Conservation (phyloP, 2,113 vertebrate genomes). For the Tylochromis polylepis region DNA sequence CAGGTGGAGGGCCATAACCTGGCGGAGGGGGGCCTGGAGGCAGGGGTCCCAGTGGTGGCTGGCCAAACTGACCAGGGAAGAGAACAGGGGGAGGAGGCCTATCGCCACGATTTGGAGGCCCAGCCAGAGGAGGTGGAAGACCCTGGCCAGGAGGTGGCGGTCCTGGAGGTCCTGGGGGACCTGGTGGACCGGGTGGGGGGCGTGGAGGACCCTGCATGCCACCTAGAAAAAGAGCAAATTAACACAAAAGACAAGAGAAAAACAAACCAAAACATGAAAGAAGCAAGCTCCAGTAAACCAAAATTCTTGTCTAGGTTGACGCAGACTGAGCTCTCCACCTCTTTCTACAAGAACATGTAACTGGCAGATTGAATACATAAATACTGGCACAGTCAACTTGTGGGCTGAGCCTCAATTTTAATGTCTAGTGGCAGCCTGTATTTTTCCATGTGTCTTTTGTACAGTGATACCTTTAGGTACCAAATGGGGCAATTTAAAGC, state of each 20-base stretch:
- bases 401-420: not conserved
- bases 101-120: conserved; percentile 93
- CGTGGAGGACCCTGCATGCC: conserved; percentile 92
- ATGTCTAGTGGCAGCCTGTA: not conserved
- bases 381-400: not conserved
- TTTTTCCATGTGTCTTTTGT: not conserved
- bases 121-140: conserved; percentile 87
- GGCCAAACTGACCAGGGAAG: conserved; percentile 96
- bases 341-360: not conserved
- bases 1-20: conserved; percentile 92
- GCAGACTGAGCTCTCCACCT: not conserved
- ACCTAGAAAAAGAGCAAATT: conserved; percentile 64
- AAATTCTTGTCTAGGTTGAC: not conserved
- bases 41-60: conserved; percentile 90
- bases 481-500: not conserved
- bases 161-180: conserved; percentile 90
- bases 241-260: not conserved
- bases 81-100: conserved; percentile 95
- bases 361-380: not conserved
- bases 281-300: not conserved
- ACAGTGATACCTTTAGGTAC: not conserved
- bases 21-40: conserved; percentile 95
- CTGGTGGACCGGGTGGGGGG: conserved; percentile 90
- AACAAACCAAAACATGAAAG: not conserved
- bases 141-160: conserved; percentile 95